Evolutionary conservation across 2,888 invertebrate species (phyloP), one percentile per base, ranked within the genome.

Genomic region (Polietes domitor): DNA sequence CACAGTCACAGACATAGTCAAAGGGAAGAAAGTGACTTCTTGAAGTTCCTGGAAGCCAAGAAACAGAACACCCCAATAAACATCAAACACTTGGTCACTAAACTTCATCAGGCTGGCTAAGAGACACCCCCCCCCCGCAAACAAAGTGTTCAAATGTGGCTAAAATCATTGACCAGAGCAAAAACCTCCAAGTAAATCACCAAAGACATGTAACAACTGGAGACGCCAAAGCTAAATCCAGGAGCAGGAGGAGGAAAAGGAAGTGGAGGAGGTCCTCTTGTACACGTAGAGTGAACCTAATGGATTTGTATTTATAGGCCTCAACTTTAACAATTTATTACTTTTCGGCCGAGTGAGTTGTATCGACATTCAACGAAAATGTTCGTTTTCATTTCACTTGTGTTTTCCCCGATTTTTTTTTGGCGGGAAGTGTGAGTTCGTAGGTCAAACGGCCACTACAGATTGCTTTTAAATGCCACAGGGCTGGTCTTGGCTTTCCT

Each of bases 291-390:
- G 26, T 55, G 58, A 55, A 76, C 72, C 81, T 82, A 80, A 80
- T 80, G 77, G 83, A 72, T 55, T 85, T 86, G 86, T 86, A 87
- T 87, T 87, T 87, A 86, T 87, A 83, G 86, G 84, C 85, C 65
- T 85, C 83, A 86, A 86, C 81, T 86, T 86, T 37, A 85, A 82
- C 83, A 87, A 87, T 87, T 87, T 87, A 87, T 87, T 86, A 83
- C 85, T 80, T 82, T 80, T 61, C 77, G 80, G 72, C 65, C 61
- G 77, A 85, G 77, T 85, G 80, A 71, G 63, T 82, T 77, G 77
- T n/a, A n/a, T n/a, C n/a, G n/a, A n/a, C n/a, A n/a, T n/a, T n/a
- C n/a, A n/a, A n/a, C n/a, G n/a, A n/a, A n/a, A n/a, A n/a, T n/a
- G n/a, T n/a, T n/a, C n/a, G n/a, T 55, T 85, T 77, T 73, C 63